Conservation (phyloP, 2,888 invertebrate genomes). For the Oligia fasciuncula region DNA sequence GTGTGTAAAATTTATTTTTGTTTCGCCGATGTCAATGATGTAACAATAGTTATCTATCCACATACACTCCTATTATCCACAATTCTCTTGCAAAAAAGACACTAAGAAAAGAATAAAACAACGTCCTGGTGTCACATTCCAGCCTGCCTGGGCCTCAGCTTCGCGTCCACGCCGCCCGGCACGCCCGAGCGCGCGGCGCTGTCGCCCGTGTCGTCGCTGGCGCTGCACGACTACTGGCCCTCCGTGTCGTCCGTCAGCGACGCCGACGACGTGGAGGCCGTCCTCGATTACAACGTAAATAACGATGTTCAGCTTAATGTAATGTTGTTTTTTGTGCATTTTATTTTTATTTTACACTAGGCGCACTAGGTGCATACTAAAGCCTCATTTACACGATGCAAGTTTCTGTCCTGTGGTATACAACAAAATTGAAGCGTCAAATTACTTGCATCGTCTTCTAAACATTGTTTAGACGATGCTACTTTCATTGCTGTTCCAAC, state of each 20-base stretch:
- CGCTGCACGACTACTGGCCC: slow-evolving; percentile 82
- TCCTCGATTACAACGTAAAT: slow-evolving; percentile 84
- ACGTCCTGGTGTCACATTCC: background rate
- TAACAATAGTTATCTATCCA: too few species aligned
- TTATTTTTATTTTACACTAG: slow-evolving; percentile 21
- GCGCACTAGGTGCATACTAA: background rate
- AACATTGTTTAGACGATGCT: background rate
- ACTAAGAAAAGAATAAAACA: background rate
- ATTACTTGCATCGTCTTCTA: background rate
- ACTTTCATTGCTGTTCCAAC: background rate
- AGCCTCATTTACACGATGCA: background rate
- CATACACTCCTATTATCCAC: too few species aligned
- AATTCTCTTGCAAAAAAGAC: too few species aligned
- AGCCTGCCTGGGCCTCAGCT: slow-evolving; percentile 55
- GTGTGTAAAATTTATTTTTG: too few species aligned
- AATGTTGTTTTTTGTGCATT: slow-evolving; percentile 42
- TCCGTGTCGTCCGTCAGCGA: slow-evolving; percentile 82
- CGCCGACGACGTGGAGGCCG: slow-evolving; percentile 83
- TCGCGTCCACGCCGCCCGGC: slow-evolving; percentile 64
- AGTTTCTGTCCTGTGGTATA: background rate
- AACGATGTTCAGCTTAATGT: slow-evolving; percentile 66
- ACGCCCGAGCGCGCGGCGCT: slow-evolving; percentile 66
- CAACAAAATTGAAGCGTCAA: background rate
- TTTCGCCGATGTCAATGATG: too few species aligned
- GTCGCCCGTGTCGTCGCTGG: slow-evolving; percentile 65